Evolutionary conservation across 2,113 vertebrate species (phyloP), one percentile per base, ranked within the genome.

Genomic region (Dendropsophus ebraccatus): DNA sequence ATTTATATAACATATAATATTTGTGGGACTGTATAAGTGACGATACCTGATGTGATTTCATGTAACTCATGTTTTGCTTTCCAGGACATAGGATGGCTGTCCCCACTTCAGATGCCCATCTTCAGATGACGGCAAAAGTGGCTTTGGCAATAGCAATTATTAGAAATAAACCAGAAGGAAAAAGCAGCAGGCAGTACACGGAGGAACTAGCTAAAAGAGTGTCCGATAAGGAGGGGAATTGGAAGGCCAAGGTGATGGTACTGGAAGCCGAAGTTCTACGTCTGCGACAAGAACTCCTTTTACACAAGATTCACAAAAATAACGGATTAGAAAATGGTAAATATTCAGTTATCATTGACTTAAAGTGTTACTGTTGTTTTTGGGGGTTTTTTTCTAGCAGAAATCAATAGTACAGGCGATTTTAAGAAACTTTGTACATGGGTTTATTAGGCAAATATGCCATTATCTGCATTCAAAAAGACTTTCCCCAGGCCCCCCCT

Each of bases 121-220:
- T 91, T 79, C 81, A 93, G 80, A 92, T 87, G 88, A 94, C 91
- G 11, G 94, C 92, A 88, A 94, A 93, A 88, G 32, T 96, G 21
- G 95, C 95, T 1, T n/a, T 96, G 87, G 97, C 97, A 0, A 89
- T 96, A 90, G 96, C 95, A 2, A 88, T 98, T 81, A 96, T 98
- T 81, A 95, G 76, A 87, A 94, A 88, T 84, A 95, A 90, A 72
- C 97, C 97, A 5, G 52, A 91, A 23, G 94, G 92, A 11, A 91
- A 87, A 91, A 97, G 91, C 80, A 94, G 93, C 88, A 93, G 92
- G 88, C 88, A 94, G 87, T 89, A 95, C 1, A 87, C 92, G 0
- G 92, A 96, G 67, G 77, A 92, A 12, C 89, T 97, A 87, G 92
- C 93, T 11, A 77, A 70, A 76, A n/a, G 73, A 56, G 45, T 96